Percentiles rank a stretch among this genome's conserved stretches.
Evolutionary conservation across 2,797 vertebrate genomes (phyloP).

Genomic region (Macropodus opercularis): DNA sequence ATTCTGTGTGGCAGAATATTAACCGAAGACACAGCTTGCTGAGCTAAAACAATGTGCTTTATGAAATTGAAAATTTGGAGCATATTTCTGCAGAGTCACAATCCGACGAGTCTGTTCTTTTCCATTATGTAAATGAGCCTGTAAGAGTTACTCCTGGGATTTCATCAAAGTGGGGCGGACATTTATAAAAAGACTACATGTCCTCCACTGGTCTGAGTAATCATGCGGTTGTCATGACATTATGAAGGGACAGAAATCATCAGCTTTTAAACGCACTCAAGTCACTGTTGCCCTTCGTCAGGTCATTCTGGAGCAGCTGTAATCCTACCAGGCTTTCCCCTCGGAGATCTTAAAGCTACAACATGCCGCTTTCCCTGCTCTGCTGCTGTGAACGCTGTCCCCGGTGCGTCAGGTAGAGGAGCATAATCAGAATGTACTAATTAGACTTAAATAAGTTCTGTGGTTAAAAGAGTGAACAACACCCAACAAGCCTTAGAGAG

Average conservation of each 20-base stretch:
- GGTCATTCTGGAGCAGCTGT: conserved; percentile 37
- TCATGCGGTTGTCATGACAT: conserved; percentile 21
- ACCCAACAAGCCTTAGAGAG: no score
- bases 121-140: conserved; percentile 76
- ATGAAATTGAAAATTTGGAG: conserved; percentile 67
- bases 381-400: no score
- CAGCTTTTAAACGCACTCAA: conserved; percentile 31
- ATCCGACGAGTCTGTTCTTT: conserved; percentile 66
- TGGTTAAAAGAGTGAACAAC: no score
- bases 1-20: conserved; percentile 16
- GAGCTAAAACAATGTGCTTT: conserved; percentile 54
- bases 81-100: conserved; percentile 71
- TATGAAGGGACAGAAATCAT: conserved; percentile 27
- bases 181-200: conserved; percentile 36
- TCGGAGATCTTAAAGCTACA: conserved; percentile 30
- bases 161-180: conserved; percentile 48
- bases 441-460: no score
- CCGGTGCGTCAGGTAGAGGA: no score
- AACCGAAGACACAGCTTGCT: conserved; percentile 21
- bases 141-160: conserved; percentile 57
- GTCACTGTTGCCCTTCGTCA: conserved; percentile 38
- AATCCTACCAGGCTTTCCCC: conserved; percentile 40
- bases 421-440: no score
- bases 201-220: conserved; percentile 11
- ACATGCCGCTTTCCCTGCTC: no score